Conservation (phyloP, 1,140 invertebrate genomes). For the Ctenoplectra terminalis region DNA sequence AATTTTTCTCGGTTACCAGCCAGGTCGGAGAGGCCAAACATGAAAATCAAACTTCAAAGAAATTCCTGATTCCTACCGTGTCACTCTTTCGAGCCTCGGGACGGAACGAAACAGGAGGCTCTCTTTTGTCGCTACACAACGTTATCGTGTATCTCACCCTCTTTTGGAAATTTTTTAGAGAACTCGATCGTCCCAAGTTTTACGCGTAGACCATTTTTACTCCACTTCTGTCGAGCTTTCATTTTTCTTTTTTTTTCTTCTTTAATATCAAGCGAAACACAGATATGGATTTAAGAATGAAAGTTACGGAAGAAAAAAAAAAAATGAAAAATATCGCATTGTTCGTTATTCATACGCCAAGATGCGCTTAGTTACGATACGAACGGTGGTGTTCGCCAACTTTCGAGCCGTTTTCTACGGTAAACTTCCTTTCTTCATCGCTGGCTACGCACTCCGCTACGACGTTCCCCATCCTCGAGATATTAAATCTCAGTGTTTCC, state of each 20-base stretch:
- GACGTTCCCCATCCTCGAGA: constrained; percentile 46
- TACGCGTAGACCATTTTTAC: too few species aligned
- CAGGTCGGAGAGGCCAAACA: constrained; percentile 24
- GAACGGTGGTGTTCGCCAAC: constrained; percentile 44
- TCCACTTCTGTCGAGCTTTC: too few species aligned
- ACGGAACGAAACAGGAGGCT: not conserved
- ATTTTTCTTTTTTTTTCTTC: not conserved
- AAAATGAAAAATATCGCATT: not conserved
- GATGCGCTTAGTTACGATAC: constrained; percentile 37
- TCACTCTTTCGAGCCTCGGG: not conserved
- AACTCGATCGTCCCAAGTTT: too few species aligned
- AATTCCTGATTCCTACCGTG: constrained; percentile 33
- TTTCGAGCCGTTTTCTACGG: constrained; percentile 61
- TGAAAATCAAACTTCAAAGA: constrained; percentile 55
- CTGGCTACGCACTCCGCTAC: constrained; percentile 22
- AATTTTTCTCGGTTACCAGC: constrained; percentile 64
- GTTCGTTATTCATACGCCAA: not conserved
- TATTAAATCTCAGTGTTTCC: constrained; percentile 56
- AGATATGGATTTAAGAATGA: not conserved
- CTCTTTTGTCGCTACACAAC: not conserved
- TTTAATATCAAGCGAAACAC: too few species aligned
- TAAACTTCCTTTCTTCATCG: constrained; percentile 60
- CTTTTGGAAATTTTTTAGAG: not conserved
- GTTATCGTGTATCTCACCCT: not conserved
- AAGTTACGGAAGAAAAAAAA: not conserved